These are phyloP conservation scores for Osmerus eperlanus DNA, from an alignment of 2,113 vertebrate species.

Conservation along the genomic window DNA sequence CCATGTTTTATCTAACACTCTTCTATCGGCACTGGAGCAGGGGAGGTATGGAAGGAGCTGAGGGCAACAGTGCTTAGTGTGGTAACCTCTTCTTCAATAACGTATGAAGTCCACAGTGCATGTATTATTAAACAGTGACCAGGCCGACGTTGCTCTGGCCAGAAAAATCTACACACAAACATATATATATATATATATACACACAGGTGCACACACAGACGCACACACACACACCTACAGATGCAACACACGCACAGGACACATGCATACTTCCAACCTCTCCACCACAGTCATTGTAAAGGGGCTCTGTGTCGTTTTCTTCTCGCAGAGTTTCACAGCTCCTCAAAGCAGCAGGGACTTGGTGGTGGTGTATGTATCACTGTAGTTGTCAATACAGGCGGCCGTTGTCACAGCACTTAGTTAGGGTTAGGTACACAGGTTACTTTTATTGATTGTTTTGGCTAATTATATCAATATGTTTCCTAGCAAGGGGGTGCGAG, in stretches of 20 bases:
- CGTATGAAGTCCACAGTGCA: conserved; percentile 21
- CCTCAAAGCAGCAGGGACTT: conserved; percentile 8
- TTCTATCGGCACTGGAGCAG: not conserved
- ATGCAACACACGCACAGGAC: not conserved
- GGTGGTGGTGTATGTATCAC: conserved; percentile 28
- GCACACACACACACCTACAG: conserved; percentile 8
- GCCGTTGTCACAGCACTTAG: conserved; percentile 13
- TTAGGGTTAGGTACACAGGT: not conserved
- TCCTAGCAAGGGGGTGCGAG: conserved; percentile 11
- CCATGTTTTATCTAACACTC: no score
- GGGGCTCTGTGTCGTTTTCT: conserved; percentile 22
- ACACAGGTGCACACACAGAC: not conserved
- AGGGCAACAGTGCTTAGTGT: not conserved
- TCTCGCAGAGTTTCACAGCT: not conserved
- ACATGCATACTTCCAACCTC: not conserved
- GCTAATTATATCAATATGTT: conserved; percentile 53
- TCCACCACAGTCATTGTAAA: conserved; percentile 46
- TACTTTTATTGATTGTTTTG: conserved; percentile 53
- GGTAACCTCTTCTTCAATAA: conserved; percentile 35
- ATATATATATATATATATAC: not conserved
- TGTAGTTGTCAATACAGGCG: conserved; percentile 18
- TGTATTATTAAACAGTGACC: conserved; percentile 32
- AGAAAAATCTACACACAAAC: no score
- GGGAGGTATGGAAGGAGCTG: no score
- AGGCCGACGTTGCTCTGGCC: not conserved